Conservation (phyloP, 1,140 invertebrate genomes). For the Bombus ignitus region DNA sequence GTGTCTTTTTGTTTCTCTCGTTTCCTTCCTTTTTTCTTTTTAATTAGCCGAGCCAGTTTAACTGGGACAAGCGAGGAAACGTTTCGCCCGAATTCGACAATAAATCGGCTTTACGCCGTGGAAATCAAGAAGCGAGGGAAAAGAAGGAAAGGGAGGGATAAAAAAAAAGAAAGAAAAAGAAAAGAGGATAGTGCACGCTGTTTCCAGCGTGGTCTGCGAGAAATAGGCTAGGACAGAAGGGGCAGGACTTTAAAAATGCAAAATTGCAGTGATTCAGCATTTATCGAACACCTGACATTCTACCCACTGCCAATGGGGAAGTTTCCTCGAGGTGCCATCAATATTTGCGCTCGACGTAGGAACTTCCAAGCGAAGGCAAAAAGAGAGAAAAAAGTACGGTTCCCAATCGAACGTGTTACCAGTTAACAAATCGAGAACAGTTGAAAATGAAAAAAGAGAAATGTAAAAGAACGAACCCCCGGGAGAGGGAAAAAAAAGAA, state of each 20-base stretch:
- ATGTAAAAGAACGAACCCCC: background rate
- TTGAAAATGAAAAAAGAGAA: constrained; percentile 1
- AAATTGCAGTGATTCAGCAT: constrained; percentile 52
- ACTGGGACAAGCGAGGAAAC: constrained; percentile 29
- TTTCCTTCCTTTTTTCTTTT: constrained; percentile 7
- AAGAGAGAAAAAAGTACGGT: background rate
- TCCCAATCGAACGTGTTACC: background rate
- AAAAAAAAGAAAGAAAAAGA: background rate
- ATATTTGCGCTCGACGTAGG: constrained; percentile 23
- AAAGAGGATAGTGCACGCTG: too few relatives aligned
- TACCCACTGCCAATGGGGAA: constrained; percentile 24
- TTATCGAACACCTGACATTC: constrained; percentile 49
- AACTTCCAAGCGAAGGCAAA: background rate
- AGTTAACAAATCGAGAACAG: constrained; percentile 45
- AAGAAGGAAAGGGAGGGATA: background rate
- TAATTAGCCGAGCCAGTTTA: constrained; percentile 40
- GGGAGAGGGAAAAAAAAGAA: background rate
- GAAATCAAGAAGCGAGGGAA: background rate
- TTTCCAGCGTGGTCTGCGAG: background rate
- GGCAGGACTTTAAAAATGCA: constrained; percentile 46
- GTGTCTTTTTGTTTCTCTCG: background rate
- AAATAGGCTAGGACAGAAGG: constrained; percentile 19
- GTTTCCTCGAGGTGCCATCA: constrained; percentile 23
- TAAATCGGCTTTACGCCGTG: constrained; percentile 37
- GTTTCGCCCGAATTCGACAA: constrained; percentile 4